A percentile compares a stretch with the other conserved stretches of the same genome.
Evolutionary conservation across 2,113 vertebrate species (phyloP).

Genomic region (Triplophysa dalaica): DNA sequence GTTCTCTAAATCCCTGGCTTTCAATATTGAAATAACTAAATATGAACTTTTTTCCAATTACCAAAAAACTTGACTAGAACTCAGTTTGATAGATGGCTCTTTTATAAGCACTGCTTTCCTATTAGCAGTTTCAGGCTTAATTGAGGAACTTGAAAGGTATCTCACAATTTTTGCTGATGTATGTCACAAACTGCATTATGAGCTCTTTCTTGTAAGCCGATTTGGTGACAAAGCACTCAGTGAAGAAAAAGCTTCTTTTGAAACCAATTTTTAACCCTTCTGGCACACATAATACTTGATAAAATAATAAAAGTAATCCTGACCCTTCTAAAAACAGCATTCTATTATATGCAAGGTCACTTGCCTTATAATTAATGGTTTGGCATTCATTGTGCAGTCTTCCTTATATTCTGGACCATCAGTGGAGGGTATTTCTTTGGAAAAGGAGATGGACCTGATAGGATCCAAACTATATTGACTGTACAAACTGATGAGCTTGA

Average conservation of each 20-base stretch:
- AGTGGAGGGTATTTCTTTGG: slow-evolving; percentile 55
- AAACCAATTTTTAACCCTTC: neutral
- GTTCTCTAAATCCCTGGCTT: neutral
- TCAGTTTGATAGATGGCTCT: neutral
- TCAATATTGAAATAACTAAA: neutral
- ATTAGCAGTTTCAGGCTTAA: slow-evolving; percentile 9
- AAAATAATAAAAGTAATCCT: neutral
- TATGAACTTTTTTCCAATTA: too few relatives aligned
- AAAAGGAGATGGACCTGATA: slow-evolving; percentile 84
- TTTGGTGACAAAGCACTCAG: neutral
- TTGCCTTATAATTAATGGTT: slow-evolving; percentile 75
- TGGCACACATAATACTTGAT: too few relatives aligned
- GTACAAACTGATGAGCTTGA: slow-evolving; percentile 74
- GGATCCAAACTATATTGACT: slow-evolving; percentile 72
- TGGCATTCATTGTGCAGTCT: slow-evolving; percentile 59
- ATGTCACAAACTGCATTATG: neutral
- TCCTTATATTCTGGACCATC: slow-evolving; percentile 50
- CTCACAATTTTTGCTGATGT: neutral
- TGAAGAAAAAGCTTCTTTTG: neutral
- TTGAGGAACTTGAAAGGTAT: neutral
- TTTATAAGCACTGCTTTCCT: neutral
- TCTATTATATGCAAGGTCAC: slow-evolving; percentile 6
- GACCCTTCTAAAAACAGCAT: neutral
- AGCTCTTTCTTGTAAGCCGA: neutral
- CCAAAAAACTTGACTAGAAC: too few relatives aligned